A percentile compares a stretch with the other conserved stretches of the same genome.
phyloP scores from a whole-genome alignment of 2,888 invertebrate genomes.

The Gortyna flavago region DNA sequence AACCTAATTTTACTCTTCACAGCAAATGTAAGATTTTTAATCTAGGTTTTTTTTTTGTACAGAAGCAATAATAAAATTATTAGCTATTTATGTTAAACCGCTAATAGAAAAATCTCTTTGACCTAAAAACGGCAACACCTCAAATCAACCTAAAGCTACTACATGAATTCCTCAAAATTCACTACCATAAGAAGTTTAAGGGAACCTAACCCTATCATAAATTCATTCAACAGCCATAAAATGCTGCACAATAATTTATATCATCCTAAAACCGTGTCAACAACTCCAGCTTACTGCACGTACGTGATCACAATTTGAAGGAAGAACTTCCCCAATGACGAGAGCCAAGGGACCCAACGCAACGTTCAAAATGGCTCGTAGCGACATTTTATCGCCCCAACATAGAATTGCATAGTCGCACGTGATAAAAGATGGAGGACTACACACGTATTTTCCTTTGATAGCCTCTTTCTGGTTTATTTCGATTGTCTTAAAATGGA shows the following conservation, averaged over 20 bases:
- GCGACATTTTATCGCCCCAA: constrained; percentile 52
- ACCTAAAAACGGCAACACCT: background rate
- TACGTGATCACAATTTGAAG: constrained; percentile 60
- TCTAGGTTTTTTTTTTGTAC: background rate
- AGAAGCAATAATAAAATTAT: background rate
- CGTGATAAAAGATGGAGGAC: constrained; percentile 39
- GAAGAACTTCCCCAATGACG: constrained; percentile 40
- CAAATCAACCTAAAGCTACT: too few species aligned
- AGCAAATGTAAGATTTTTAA: too few species aligned
- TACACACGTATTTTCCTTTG: constrained; percentile 40
- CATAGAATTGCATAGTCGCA: constrained; percentile 38
- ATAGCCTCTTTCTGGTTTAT: constrained; percentile 51
- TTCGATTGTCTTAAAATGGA: constrained; percentile 41
- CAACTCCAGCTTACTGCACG: constrained; percentile 47
- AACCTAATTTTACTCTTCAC: background rate
- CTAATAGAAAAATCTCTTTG: background rate
- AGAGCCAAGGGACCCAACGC: constrained; percentile 47
- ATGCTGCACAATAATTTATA: constrained; percentile 45
- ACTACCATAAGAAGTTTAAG: background rate
- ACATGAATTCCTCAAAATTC: background rate
- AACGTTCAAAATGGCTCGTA: constrained; percentile 29
- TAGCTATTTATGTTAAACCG: background rate
- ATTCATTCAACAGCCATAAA: constrained; percentile 50
- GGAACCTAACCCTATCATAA: constrained; percentile 6
- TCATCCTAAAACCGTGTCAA: constrained; percentile 49